Conservation (phyloP, 2,797 vertebrate genomes). For the Schizopygopsis malacanthus region DNA sequence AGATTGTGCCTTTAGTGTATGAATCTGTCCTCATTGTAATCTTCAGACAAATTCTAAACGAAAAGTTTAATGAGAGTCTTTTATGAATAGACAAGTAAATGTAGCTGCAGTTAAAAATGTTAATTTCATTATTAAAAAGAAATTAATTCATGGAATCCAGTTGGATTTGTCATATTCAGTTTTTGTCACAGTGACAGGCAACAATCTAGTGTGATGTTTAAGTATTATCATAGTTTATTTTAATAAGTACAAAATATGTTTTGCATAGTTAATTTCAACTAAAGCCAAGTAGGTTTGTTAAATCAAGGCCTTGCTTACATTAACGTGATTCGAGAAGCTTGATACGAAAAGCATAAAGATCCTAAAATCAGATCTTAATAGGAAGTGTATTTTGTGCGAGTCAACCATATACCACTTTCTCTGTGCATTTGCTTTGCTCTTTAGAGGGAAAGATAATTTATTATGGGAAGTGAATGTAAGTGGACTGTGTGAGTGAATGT, state of each 20-base stretch:
- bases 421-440: constrained; percentile 66
- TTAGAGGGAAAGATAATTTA: constrained; percentile 74
- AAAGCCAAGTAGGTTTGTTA: neutral
- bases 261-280: constrained; percentile 4
- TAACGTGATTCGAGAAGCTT: neutral
- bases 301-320: constrained; percentile 34
- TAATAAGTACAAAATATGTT: neutral
- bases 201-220: constrained; percentile 13
- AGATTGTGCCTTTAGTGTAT: constrained; percentile 46
- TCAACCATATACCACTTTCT: constrained; percentile 43
- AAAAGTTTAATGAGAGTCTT: constrained; percentile 2
- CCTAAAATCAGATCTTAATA: constrained; percentile 13
- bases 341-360: neutral
- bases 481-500: constrained; percentile 59
- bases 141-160: constrained; percentile 3
- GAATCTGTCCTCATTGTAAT: constrained; percentile 9
- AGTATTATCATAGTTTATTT: constrained; percentile 44
- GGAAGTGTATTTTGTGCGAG: constrained; percentile 40
- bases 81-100: constrained; percentile 6
- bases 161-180: constrained; percentile 34
- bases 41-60: neutral
- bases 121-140: constrained; percentile 23
- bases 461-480: constrained; percentile 68
- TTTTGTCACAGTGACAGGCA: constrained; percentile 22
- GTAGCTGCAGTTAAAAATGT: neutral